phyloP scores from a whole-genome alignment of 35 echinoderm and acorn worm species.

The Apostichopus japonicus region DNA sequence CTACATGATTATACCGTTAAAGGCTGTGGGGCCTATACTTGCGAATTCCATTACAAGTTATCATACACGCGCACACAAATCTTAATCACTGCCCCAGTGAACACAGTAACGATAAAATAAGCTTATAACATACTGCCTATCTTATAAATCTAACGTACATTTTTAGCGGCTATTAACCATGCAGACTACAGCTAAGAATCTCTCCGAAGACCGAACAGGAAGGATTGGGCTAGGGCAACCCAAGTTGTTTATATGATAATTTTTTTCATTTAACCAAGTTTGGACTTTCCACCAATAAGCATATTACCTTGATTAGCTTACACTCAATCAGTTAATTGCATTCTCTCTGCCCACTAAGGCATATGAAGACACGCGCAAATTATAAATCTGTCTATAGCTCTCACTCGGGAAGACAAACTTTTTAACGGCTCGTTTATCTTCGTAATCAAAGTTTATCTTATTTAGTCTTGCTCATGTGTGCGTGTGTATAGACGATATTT shows the following conservation, averaged over 20 bases:
- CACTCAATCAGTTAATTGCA: slow-evolving; percentile 7
- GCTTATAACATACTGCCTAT: no score
- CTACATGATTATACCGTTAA: no score
- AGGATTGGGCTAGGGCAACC: no score
- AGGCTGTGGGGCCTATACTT: no score
- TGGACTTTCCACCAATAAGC: neutral
- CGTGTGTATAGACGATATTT: neutral
- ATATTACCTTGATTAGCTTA: neutral
- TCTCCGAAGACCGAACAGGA: no score
- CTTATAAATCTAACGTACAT: no score
- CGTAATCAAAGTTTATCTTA: neutral
- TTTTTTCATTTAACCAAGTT: neutral
- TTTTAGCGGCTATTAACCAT: no score
- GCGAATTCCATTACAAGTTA: no score
- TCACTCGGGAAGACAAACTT: neutral
- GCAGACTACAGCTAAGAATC: no score
- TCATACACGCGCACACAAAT: no score
- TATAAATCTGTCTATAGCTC: slow-evolving; percentile 7
- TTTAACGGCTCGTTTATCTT: slow-evolving; percentile 4
- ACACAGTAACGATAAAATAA: no score
- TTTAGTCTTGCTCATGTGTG: neutral
- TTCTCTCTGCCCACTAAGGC: slow-evolving; percentile 1
- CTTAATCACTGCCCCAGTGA: no score
- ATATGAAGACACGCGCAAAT: neutral
- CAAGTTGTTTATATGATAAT: neutral